phyloP scores from a whole-genome alignment of 1,140 invertebrate genomes.

The Cephus cinctus region DNA sequence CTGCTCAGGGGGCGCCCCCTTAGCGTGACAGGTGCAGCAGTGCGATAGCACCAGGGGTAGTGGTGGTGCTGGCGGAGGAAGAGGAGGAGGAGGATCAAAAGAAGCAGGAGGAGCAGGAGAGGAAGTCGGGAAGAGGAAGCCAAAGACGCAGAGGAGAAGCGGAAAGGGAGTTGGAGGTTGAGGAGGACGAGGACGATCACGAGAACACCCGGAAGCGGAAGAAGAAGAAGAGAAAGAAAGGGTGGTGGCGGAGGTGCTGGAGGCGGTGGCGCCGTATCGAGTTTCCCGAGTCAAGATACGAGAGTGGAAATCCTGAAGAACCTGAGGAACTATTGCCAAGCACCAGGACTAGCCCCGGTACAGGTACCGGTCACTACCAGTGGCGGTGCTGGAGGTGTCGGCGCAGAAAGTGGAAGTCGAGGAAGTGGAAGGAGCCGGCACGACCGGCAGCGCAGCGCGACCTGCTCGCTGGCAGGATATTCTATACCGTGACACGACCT shows the following conservation, averaged over 20 bases:
- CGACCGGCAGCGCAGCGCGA: too few relatives aligned
- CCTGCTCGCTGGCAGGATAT: too few relatives aligned
- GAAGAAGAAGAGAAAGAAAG: constrained; percentile 7
- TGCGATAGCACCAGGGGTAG: constrained; percentile 3
- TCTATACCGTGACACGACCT: constrained; percentile 49
- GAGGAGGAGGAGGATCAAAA: constrained; percentile 18
- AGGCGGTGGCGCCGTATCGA: constrained; percentile 29
- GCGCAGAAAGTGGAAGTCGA: too few relatives aligned
- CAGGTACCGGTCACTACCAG: too few relatives aligned
- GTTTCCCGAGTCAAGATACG: neutral
- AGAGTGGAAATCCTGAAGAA: too few relatives aligned
- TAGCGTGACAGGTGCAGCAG: constrained; percentile 30
- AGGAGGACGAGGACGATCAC: constrained; percentile 10
- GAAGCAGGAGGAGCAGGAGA: constrained; percentile 15
- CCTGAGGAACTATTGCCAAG: too few relatives aligned
- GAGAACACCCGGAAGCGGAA: constrained; percentile 28
- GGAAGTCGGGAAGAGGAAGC: constrained; percentile 21
- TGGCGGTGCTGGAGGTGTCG: too few relatives aligned
- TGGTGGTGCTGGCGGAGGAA: too few relatives aligned
- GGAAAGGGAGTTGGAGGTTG: too few relatives aligned
- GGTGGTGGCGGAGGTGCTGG: constrained; percentile 15
- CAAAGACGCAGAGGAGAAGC: too few relatives aligned
- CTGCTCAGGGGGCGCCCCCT: constrained; percentile 25
- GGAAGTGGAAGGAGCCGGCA: neutral
- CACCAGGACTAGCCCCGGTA: too few relatives aligned